Evolutionary conservation across 2,888 invertebrate genomes (phyloP).

Genomic region (Rhaphigaster nebulosa): DNA sequence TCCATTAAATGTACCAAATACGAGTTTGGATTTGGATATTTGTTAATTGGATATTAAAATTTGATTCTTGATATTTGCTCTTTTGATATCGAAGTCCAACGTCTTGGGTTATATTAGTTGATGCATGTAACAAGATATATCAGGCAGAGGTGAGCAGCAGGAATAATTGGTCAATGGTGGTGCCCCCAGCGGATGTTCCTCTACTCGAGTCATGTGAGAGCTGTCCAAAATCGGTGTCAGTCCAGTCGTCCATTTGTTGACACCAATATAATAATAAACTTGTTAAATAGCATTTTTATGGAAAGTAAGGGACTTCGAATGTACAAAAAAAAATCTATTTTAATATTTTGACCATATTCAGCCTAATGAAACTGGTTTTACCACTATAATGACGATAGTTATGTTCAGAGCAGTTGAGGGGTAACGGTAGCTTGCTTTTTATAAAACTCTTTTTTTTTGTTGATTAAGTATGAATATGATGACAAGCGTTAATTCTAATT

Average conservation of each 20-base stretch:
- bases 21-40: no score
- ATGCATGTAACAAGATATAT: no score
- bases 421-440: neutral
- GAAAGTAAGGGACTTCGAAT: neutral
- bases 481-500: neutral
- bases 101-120: no score
- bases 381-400: neutral
- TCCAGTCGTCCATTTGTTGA: neutral
- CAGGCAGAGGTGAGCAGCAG: no score
- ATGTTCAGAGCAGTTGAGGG: neutral
- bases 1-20: no score
- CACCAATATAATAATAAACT: neutral
- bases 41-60: no score
- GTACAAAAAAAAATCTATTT: neutral
- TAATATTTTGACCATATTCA: neutral
- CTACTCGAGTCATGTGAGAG: no score
- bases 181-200: no score
- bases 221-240: neutral
- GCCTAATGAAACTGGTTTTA: neutral
- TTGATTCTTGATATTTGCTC: no score
- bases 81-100: no score
- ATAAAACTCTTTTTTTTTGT: slow-evolving; percentile 7
- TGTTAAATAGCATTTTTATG: neutral
- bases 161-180: no score
- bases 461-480: slow-evolving; percentile 24